Base-by-base conservation (phyloP, 2,888 invertebrate species). In the Sinotaia quadrata region DNA sequence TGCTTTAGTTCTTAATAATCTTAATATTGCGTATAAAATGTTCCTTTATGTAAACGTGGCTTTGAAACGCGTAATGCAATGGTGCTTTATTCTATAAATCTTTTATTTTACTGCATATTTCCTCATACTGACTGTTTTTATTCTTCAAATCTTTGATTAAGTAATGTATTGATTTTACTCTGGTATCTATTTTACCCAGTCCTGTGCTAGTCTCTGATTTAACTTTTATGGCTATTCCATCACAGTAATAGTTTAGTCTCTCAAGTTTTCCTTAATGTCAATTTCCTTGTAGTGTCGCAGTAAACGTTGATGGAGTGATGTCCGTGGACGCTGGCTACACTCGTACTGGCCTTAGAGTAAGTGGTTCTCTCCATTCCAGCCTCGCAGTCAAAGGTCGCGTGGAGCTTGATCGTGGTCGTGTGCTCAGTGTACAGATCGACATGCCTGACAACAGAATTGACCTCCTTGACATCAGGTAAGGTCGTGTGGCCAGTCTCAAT, bases 221-320 rank as follows among this genome's bases (percentile, higher is more conserved):
- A 12, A 41, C 18, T 41, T 18, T 41, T 41, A 12, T 41, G 41
- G 10, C 41, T 41, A 12, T 41, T 41, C 18, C 8, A 41, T 41
- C 10, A 12, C 18, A 12, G 41, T 10, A 15, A 15, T n/a, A n/a
- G n/a, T n/a, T n/a, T n/a, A n/a, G n/a, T n/a, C n/a, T n/a, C n/a
- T n/a, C n/a, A 15, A 10, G 10, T 18, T 41, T 10, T 18, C 18
- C 8, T 41, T 41, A 41, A 41, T 41, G 41, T 41, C 18, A 41
- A 12, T 41, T 41, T 12, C 18, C 41, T 41, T 41, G 10, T n/a
- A 96, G 96, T 80, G 92, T 95, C 65, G 94, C 96, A 10, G 90
- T 96, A 0, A 94, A 95, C 86, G 90, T 96, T 68, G 92, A 93
- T 12, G 94, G 94, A 0, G 92, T 93, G 1, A 95, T 98, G 94